Percentiles rank a stretch among this genome's conserved stretches.
phyloP scores from a whole-genome alignment of 2,797 vertebrate genomes.

The Scarus forsteni region DNA sequence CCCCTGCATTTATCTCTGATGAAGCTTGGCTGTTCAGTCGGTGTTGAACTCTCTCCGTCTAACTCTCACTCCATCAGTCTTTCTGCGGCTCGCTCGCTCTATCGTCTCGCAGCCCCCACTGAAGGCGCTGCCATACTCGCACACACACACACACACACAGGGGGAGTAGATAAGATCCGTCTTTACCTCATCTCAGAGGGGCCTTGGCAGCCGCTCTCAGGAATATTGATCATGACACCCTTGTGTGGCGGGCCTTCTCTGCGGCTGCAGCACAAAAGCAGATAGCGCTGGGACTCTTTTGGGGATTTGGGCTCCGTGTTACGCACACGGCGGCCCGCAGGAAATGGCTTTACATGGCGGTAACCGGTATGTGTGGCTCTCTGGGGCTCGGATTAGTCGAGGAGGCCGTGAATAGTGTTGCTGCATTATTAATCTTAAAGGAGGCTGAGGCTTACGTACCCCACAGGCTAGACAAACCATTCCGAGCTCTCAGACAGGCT shows the following conservation, averaged over 20 bases:
- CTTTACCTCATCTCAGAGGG: slow-evolving; percentile 71
- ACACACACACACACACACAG: slow-evolving; percentile 26
- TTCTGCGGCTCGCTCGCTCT: slow-evolving; percentile 36
- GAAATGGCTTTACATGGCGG: slow-evolving; percentile 50
- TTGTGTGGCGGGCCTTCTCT: slow-evolving; percentile 53
- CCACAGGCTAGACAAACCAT: slow-evolving; percentile 52
- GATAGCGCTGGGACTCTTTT: slow-evolving; percentile 27
- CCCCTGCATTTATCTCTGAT: slow-evolving; percentile 75
- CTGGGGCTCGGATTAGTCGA: slow-evolving; percentile 45
- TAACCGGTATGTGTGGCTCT: slow-evolving; percentile 38
- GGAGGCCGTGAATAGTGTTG: slow-evolving; percentile 49
- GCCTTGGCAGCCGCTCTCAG: slow-evolving; percentile 68
- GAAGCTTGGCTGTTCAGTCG: slow-evolving; percentile 64
- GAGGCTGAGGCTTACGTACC: slow-evolving; percentile 39
- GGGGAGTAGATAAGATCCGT: slow-evolving; percentile 74
- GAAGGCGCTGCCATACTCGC: slow-evolving; percentile 21
- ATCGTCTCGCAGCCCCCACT: slow-evolving; percentile 21
- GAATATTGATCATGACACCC: slow-evolving; percentile 80
- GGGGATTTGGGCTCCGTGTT: slow-evolving; percentile 40
- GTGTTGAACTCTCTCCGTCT: slow-evolving; percentile 66
- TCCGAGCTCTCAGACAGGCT: slow-evolving; percentile 27
- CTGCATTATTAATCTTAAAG: slow-evolving; percentile 69
- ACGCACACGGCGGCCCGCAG: slow-evolving; percentile 31
- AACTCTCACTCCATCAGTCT: slow-evolving; percentile 67
- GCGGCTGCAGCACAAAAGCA: slow-evolving; percentile 31